Base-by-base conservation (phyloP, 2,888 invertebrate species). In the Cephus sareptanus region DNA sequence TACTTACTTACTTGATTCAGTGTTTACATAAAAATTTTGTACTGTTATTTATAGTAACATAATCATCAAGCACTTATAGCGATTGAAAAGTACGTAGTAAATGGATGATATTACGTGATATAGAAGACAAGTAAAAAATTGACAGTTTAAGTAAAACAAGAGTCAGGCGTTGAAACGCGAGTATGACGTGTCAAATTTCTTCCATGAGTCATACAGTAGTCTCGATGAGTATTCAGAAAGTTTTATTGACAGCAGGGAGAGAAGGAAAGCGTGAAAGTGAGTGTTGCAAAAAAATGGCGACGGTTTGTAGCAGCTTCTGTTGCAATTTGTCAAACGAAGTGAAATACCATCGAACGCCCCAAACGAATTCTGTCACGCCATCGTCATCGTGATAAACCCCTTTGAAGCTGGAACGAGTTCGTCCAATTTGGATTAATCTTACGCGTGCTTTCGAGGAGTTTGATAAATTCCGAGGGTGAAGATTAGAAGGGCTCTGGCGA, bases 351-450 rank as follows among this genome's bases (percentile, higher is more conserved):
- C 56, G 23, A 23, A 23, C 56, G 6, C 23, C 71, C 30, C 30
- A 3, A 71, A 11, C 71, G 71, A 30, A 71, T 23, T 3, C 71
- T 31, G 71, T 71, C 30, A 11, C 30, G 3, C 34, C 71, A 34
- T 33, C 71, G 15, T 34, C 71, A 34, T 71, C 34, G 11, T 71
- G 71, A 11, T 71, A 30, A 71, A 34, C 13, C 30, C 71, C 30
- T 23, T 33, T 11, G 71, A 34, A 71, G 31, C 76, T 74, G 77
- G 75, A 69, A 40, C 76, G 37, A 80, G 77, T 79, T 80, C 76
- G 77, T 80, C 78, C 78, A 81, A 81, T 78, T 80, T 80, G 71
- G 78, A 77, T 75, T 74, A 80, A 79, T 77, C 79, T 81, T 74
- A 74, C 79, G 75, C 78, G 78, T 74, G 77, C 78, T 78, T 78